Evolutionary conservation across 2,113 vertebrate species (phyloP).

Genomic region (Pelusios castaneus): DNA sequence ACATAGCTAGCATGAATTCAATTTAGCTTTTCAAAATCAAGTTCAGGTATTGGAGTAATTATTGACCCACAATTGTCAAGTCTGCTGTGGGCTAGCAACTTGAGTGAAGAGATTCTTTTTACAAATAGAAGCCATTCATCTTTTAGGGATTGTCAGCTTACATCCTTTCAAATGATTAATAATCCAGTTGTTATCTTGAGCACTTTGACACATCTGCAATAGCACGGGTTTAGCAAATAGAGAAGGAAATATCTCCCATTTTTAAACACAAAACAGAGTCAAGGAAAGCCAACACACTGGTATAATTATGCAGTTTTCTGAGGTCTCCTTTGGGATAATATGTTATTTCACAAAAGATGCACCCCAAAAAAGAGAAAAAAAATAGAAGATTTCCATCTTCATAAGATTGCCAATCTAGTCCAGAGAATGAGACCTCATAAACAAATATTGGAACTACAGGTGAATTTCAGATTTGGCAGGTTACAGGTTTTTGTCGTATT

Average conservation of each 20-base stretch:
- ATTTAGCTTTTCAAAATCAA: constrained; percentile 39
- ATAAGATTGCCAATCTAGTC: neutral
- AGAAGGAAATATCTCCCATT: neutral
- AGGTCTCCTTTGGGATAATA: neutral
- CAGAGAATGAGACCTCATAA: neutral
- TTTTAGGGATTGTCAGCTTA: constrained; percentile 3
- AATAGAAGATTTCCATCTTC: neutral
- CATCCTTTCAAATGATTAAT: constrained; percentile 4
- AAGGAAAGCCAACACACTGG: neutral
- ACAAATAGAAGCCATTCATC: neutral
- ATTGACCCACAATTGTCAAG: neutral
- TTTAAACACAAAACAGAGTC: constrained; percentile 10
- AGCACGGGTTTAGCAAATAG: constrained; percentile 17
- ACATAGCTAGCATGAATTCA: neutral
- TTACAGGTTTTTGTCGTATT: neutral
- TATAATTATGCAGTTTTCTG: neutral
- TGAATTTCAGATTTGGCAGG: neutral
- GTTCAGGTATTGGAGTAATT: constrained; percentile 2
- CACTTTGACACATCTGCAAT: constrained; percentile 30
- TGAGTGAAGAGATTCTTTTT: neutral
- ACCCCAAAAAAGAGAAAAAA: neutral
- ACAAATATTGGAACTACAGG: neutral
- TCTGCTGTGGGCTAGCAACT: neutral
- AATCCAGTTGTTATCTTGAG: neutral
- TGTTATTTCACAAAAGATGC: neutral